Evolutionary conservation across 2,113 vertebrate genomes (phyloP).

Genomic region (Pogonocichla stellata): DNA sequence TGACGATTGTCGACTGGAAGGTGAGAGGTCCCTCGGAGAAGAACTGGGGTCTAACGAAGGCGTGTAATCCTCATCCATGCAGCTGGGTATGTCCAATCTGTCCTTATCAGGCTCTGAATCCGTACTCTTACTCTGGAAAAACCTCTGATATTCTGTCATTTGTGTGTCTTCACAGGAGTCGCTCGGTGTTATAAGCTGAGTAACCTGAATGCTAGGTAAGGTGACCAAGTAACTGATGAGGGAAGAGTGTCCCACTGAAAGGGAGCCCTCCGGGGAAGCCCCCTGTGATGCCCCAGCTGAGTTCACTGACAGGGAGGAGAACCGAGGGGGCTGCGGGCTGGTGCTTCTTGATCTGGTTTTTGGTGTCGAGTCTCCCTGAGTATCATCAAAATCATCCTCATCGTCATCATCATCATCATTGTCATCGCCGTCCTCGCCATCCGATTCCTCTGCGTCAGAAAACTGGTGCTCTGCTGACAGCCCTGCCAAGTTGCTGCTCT

Average conservation of each 20-base stretch:
- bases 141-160: slow-evolving; percentile 84
- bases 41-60: slow-evolving; percentile 81
- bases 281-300: slow-evolving; percentile 75
- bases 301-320: slow-evolving; percentile 84
- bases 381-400: slow-evolving; percentile 88
- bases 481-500: slow-evolving; percentile 75
- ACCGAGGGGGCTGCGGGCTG: slow-evolving; percentile 88
- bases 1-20: slow-evolving; percentile 84
- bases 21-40: slow-evolving; percentile 87
- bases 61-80: slow-evolving; percentile 87
- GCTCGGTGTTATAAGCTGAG: slow-evolving; percentile 81
- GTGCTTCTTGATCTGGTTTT: slow-evolving; percentile 95
- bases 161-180: slow-evolving; percentile 78
- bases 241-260: slow-evolving; percentile 79
- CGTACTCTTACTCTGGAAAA: slow-evolving; percentile 79
- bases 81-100: slow-evolving; percentile 82
- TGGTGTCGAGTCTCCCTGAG: slow-evolving; percentile 92
- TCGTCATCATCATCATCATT: slow-evolving; percentile 96
- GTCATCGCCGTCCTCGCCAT: slow-evolving; percentile 92
- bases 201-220: slow-evolving; percentile 95
- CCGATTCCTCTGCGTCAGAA: slow-evolving; percentile 94
- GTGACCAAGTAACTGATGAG: slow-evolving; percentile 91
- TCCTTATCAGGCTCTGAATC: slow-evolving; percentile 82
- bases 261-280: slow-evolving; percentile 75
- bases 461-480: slow-evolving; percentile 90